Base-by-base conservation (phyloP, 2,888 invertebrate species). In the Myopa testacea region DNA sequence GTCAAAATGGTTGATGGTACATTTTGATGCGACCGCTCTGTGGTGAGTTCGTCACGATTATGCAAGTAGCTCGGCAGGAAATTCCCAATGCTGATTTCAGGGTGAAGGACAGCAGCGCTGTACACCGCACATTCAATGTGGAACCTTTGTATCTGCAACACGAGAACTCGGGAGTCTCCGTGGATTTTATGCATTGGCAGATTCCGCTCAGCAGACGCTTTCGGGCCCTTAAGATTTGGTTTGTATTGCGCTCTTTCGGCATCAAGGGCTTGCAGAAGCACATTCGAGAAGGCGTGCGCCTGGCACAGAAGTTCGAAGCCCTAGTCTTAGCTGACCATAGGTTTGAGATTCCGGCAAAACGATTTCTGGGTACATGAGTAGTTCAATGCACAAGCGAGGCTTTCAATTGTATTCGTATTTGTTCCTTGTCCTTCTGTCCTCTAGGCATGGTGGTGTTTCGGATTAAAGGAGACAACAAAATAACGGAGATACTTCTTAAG, bases 171-270 rank as follows among this genome's bases (percentile, higher is more conserved):
- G 98, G 98, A 78, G 94, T 96, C 83, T 97, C 98, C 4, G 97
- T 98, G 81, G 98, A 98, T 89, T 98, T 96, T 83, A 98, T 98
- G 97, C 98, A 98, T 86, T 98, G 98, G 98, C 98, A 98, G 90
- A 97, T 98, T 75, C 97, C 98, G 0, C 88, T 99, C 73, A 98
- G 98, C 84, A 96, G 96, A 86, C 92, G 97, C 81, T 99, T 99
- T 88, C 92, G 98, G 52, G 94, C 98, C 0, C 88, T 99, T 55
- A 98, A 99, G 88, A 91, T 98, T 0, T 99, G 98, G 98, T 98
- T 98, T 87, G 98, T 98, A 0, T 92, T 98, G n/a, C 92, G 98
- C 65, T 96, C 95, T 84, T 98, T 93, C 84, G 98, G 98, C 8
- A 93, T 98, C 16, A 93, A 92, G 79, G 98, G 98, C 0, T 90